Percentiles rank a stretch among this genome's conserved stretches.
These are phyloP conservation scores for Tuta absoluta DNA, from an alignment of 2,888 invertebrate genomes.

Conservation along the genomic window DNA sequence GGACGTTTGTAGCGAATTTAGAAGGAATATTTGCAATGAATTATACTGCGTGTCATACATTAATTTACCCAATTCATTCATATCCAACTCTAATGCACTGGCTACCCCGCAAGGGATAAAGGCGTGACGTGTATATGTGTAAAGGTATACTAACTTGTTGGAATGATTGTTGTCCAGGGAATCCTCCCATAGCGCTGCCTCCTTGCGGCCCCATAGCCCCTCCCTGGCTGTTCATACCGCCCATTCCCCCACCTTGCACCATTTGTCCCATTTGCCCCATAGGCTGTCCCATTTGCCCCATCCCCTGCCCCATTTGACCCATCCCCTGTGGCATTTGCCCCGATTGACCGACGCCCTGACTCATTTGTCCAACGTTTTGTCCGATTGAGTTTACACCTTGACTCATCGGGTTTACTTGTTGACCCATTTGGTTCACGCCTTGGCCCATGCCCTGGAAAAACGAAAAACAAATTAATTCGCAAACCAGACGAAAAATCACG, in stretches of 20 bases:
- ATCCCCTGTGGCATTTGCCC: slow-evolving; percentile 71
- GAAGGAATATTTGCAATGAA: too few species aligned
- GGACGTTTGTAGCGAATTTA: too few species aligned
- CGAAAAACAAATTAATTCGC: too few species aligned
- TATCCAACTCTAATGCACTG: too few species aligned
- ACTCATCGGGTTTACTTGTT: slow-evolving; percentile 75
- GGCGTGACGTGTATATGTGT: too few species aligned
- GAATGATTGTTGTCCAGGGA: slow-evolving; percentile 78
- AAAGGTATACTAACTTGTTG: slow-evolving; percentile 61
- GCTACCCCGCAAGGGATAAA: too few species aligned
- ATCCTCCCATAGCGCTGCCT: slow-evolving; percentile 74
- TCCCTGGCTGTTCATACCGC: slow-evolving; percentile 76
- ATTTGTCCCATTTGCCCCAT: slow-evolving; percentile 81
- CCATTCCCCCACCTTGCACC: slow-evolving; percentile 73
- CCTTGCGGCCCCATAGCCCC: slow-evolving; percentile 76
- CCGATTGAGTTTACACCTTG: slow-evolving; percentile 72
- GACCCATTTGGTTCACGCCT: slow-evolving; percentile 74
- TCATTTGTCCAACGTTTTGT: slow-evolving; percentile 76
- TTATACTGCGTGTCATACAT: too few species aligned
- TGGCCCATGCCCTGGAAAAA: slow-evolving; percentile 72
- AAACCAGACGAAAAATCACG: too few species aligned
- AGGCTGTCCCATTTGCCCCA: slow-evolving; percentile 75
- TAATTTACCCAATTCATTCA: too few species aligned
- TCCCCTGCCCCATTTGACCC: slow-evolving; percentile 72
- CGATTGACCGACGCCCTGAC: slow-evolving; percentile 71